Base-by-base conservation (phyloP, 1,140 invertebrate species). In the Caenorhabditis remanei region DNA sequence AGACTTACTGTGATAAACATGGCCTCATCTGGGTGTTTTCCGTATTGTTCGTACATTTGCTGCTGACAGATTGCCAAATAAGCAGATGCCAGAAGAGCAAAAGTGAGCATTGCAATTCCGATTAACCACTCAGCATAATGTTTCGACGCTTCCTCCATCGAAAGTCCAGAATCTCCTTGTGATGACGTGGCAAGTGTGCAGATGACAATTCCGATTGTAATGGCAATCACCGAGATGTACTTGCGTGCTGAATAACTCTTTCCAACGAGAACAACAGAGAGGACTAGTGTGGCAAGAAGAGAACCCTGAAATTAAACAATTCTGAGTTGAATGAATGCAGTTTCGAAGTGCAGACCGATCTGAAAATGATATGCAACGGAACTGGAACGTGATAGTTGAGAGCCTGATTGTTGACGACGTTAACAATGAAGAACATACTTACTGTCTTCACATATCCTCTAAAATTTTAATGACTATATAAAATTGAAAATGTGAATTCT, bases 351-450 rank as follows among this genome's bases (percentile, higher is more conserved):
- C 95, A 95, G 94, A 97, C 96, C 55, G 98, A 95, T 94, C 97
- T 95, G 93, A 99, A 99, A 92, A 99, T 99, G 96, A 99, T 98
- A 93, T 99, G 98, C 7, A 99, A 93, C 13, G 98, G 97, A 95
- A 99, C 98, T 0, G 98, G 96, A 91, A 99, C 98, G 92, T 99
- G 98, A 91, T 97, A 99, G 92, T 96, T 95, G 90, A 99, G 96
- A 0, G 97, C 97, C 94, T 97, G 97, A 93, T 99, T 99, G 93
- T 99, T 99, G 40, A 95, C 95, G 6, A 99, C 96, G 93, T 96
- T 99, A 5, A 96, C 95, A 4, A 96, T 92, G 93, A 98, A 99
- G 93, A 98, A 99, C 93, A 99, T 95, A 7, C 95, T 92, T 0
- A 99, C 97, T 85, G 99, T 94, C 41, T 95, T 93, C 8, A 96